A percentile compares a stretch with the other conserved stretches of the same genome.
Evolutionary conservation across 2,113 vertebrate genomes (phyloP).

Genomic region (Crocuta crocuta): DNA sequence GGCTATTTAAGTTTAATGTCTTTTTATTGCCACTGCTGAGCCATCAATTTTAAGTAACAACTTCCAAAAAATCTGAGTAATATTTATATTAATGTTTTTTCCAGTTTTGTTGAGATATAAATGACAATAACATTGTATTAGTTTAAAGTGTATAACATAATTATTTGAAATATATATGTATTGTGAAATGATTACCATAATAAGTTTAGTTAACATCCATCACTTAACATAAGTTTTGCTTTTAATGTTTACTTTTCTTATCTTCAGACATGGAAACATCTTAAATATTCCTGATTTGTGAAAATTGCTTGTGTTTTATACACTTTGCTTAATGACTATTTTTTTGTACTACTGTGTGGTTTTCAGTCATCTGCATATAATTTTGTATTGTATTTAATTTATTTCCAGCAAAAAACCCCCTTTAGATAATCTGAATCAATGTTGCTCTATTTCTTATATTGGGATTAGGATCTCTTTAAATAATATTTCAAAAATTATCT

Average conservation of each 20-base stretch:
- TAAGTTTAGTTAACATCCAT: neutral
- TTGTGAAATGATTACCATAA: neutral
- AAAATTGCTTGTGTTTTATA: slow-evolving; percentile 46
- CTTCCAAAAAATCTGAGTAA: slow-evolving; percentile 12
- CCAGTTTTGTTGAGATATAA: neutral
- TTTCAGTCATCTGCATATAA: neutral
- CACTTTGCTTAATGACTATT: neutral
- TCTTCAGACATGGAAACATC: slow-evolving; percentile 41
- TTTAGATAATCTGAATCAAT: neutral
- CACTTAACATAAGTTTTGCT: neutral
- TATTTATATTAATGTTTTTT: slow-evolving; percentile 31
- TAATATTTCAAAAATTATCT: slow-evolving; percentile 33
- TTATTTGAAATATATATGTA: neutral
- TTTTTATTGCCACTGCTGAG: neutral
- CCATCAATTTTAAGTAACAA: slow-evolving; percentile 28
- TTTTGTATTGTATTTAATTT: neutral
- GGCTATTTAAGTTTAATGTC: neutral
- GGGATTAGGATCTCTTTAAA: neutral
- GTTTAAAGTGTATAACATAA: neutral
- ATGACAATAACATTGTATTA: neutral
- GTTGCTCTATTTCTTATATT: neutral
- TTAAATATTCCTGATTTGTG: slow-evolving; percentile 39
- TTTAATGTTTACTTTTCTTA: slow-evolving; percentile 43
- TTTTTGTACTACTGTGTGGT: neutral
- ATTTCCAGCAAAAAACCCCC: neutral